Percentiles rank a stretch among this genome's conserved stretches.
phyloP scores from a whole-genome alignment of 2,888 invertebrate species.

The Junonia oenone region DNA sequence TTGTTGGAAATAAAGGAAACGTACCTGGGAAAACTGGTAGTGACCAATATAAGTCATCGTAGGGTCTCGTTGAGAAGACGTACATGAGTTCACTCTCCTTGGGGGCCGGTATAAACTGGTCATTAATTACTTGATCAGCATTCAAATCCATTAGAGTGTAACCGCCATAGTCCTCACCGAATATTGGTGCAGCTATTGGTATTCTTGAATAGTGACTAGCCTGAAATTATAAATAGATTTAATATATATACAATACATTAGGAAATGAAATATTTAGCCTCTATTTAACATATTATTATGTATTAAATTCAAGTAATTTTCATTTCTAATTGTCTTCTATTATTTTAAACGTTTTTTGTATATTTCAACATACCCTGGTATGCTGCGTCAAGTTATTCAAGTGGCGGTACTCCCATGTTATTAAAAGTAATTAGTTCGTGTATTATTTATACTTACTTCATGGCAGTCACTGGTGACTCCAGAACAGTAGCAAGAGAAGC shows the following conservation, averaged over 20 bases:
- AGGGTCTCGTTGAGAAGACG: constrained; percentile 49
- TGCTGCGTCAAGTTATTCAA: no score
- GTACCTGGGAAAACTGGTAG: constrained; percentile 64
- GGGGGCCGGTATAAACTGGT: constrained; percentile 56
- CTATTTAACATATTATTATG: no score
- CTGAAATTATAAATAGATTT: constrained; percentile 34
- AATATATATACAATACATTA: no score
- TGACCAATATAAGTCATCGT: constrained; percentile 61
- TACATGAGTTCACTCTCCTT: constrained; percentile 63
- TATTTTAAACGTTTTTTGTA: no score
- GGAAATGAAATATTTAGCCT: no score
- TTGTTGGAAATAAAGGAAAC: no score
- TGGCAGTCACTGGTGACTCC: constrained; percentile 87
- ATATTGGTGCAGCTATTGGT: constrained; percentile 56
- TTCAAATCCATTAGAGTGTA: constrained; percentile 58
- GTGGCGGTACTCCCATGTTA: no score
- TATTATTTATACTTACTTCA: constrained; percentile 60
- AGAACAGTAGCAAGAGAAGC: constrained; percentile 93
- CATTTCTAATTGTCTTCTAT: no score
- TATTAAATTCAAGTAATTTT: no score
- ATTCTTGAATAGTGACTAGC: constrained; percentile 53
- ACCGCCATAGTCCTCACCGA: constrained; percentile 61
- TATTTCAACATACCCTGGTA: no score
- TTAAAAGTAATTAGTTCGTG: not conserved
- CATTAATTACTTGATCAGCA: constrained; percentile 50